A percentile compares a stretch with the other conserved stretches of the same genome.
These are phyloP conservation scores for Trichosurus vulpecula DNA, from an alignment of 2,797 vertebrate species.

Conservation along the genomic window DNA sequence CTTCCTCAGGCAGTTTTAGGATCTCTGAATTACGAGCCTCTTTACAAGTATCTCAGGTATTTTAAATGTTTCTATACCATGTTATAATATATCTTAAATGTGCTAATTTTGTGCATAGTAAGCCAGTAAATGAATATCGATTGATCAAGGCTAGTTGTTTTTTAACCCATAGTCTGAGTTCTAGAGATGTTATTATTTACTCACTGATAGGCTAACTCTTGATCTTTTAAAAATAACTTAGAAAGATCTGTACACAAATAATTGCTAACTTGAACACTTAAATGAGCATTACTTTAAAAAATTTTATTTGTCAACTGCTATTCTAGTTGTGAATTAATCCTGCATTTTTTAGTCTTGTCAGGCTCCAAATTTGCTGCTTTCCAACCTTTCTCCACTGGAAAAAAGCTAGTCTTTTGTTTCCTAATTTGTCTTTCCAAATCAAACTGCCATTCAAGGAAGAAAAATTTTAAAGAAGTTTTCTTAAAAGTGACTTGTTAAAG, in stretches of 20 bases:
- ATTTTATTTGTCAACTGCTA: neutral
- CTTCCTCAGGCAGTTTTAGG: neutral
- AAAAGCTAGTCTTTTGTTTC: slow-evolving; percentile 26
- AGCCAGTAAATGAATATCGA: neutral
- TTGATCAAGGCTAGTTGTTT: slow-evolving; percentile 22
- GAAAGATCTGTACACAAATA: slow-evolving; percentile 16
- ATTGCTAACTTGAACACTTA: slow-evolving; percentile 35
- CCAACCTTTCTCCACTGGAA: neutral
- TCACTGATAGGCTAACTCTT: slow-evolving; percentile 23
- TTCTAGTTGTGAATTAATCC: neutral
- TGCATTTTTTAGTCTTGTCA: slow-evolving; percentile 28
- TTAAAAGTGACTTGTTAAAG: slow-evolving; percentile 25
- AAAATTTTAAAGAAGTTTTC: neutral
- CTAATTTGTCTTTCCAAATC: slow-evolving; percentile 46
- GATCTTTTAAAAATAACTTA: slow-evolving; percentile 34
- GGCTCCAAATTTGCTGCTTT: neutral
- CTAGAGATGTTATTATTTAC: slow-evolving; percentile 3
- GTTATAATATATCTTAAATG: slow-evolving; percentile 14
- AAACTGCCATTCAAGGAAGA: neutral
- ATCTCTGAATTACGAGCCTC: slow-evolving; percentile 33
- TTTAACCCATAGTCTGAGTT: slow-evolving; percentile 19
- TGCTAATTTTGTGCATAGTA: neutral
- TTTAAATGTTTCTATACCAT: neutral
- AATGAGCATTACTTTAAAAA: neutral
- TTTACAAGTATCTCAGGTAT: slow-evolving; percentile 14